Evolutionary conservation across 2,797 vertebrate genomes (phyloP).

Genomic region (Falco concolor): DNA sequence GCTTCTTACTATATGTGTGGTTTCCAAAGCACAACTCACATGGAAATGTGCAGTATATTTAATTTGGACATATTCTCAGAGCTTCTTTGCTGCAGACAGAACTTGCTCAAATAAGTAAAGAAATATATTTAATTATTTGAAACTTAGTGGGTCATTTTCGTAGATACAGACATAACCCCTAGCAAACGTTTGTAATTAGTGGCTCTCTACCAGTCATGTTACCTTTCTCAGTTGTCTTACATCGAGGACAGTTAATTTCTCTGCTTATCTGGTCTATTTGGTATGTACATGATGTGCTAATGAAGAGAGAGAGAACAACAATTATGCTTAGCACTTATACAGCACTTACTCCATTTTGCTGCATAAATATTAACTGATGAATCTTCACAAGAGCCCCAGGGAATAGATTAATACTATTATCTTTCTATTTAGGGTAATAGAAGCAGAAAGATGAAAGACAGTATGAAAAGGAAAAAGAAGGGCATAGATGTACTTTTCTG

Average conservation of each 20-base stretch:
- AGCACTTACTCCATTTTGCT: slow-evolving; percentile 11
- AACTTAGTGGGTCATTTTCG: not conserved
- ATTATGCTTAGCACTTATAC: not conserved
- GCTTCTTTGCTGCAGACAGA: not conserved
- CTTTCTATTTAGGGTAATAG: slow-evolving; percentile 19
- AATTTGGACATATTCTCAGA: not conserved
- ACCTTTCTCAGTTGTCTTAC: not conserved
- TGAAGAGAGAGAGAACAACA: slow-evolving; percentile 12
- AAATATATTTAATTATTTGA: not conserved
- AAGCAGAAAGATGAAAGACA: not conserved
- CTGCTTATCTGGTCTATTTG: slow-evolving; percentile 10
- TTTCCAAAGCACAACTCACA: not conserved
- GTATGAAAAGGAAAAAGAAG: not conserved
- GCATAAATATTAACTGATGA: slow-evolving; percentile 23
- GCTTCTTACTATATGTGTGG: not conserved
- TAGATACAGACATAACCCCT: not conserved
- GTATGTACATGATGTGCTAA: slow-evolving; percentile 4
- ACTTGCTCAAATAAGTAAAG: not conserved
- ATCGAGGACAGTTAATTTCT: slow-evolving; percentile 6
- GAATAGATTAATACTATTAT: slow-evolving; percentile 26
- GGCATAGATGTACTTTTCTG: not conserved
- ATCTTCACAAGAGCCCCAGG: not conserved
- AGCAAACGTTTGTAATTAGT: not conserved
- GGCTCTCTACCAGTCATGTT: not conserved
- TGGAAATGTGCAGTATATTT: not conserved